Percentiles rank a stretch among this genome's conserved stretches.
phyloP scores from a whole-genome alignment of 1,140 invertebrate genomes.

The Doryteuthis pealeii region DNA sequence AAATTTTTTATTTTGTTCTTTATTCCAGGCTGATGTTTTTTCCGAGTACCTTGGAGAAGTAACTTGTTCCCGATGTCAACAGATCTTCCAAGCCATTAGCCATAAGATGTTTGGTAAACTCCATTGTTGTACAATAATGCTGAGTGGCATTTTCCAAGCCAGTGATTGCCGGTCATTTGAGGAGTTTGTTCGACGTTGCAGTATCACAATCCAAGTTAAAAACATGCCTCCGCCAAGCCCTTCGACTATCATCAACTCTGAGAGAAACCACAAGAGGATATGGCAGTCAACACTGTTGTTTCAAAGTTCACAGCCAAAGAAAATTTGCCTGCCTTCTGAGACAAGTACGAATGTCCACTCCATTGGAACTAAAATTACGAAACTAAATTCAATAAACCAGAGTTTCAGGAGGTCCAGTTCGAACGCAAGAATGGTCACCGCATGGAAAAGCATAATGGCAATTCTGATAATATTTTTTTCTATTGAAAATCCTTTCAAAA shows the following conservation, averaged over 20 bases:
- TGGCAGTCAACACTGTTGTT: no score
- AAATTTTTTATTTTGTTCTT: neutral
- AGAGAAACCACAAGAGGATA: no score
- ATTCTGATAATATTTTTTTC: neutral
- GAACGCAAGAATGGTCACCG: neutral
- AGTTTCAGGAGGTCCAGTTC: no score
- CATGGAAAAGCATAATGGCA: neutral
- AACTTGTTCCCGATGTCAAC: neutral
- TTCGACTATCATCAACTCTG: no score
- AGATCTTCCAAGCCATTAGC: neutral
- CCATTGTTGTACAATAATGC: slow-evolving; percentile 1
- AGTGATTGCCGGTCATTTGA: slow-evolving; percentile 11
- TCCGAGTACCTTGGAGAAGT: neutral
- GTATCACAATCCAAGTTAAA: neutral
- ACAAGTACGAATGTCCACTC: no score
- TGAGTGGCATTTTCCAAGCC: neutral
- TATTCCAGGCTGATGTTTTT: slow-evolving; percentile 10
- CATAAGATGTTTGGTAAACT: neutral
- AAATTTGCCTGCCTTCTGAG: no score
- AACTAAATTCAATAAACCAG: no score
- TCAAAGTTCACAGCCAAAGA: no score
- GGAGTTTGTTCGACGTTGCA: slow-evolving; percentile 15
- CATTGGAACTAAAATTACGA: no score
- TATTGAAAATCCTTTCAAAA: neutral
- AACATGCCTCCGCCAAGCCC: no score